phyloP scores from a whole-genome alignment of 2,888 invertebrate species.

The Drosophila basisetae region DNA sequence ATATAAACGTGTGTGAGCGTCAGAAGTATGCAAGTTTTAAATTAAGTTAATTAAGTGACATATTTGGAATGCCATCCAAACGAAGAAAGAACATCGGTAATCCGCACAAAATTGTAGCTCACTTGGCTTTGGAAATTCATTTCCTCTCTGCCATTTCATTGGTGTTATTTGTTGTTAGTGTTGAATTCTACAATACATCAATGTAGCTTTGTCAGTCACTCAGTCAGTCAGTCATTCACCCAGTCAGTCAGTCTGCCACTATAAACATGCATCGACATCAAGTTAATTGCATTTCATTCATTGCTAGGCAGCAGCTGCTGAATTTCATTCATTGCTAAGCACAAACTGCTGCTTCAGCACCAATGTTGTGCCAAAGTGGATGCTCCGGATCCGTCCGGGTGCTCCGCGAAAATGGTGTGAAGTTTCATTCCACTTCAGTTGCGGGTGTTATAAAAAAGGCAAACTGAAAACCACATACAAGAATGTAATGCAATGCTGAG shows the following conservation, averaged over 20 bases:
- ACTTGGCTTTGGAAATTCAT: slow-evolving; percentile 33
- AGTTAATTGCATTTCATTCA: slow-evolving; percentile 80
- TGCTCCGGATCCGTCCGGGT: not conserved
- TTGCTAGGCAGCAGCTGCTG: slow-evolving; percentile 68
- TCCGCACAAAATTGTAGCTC: slow-evolving; percentile 28
- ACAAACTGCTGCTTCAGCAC: slow-evolving; percentile 36
- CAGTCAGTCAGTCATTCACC: slow-evolving; percentile 24
- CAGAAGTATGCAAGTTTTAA: slow-evolving; percentile 40
- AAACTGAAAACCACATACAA: slow-evolving; percentile 21
- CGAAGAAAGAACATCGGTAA: slow-evolving; percentile 14
- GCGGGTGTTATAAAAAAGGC: slow-evolving; percentile 38
- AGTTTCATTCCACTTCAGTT: slow-evolving; percentile 77
- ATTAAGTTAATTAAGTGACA: slow-evolving; percentile 73
- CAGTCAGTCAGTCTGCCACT: slow-evolving; percentile 38
- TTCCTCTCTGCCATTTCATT: slow-evolving; percentile 45
- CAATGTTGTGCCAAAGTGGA: not conserved
- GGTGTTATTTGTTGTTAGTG: slow-evolving; percentile 3
- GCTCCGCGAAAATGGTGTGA: slow-evolving; percentile 67
- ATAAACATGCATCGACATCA: slow-evolving; percentile 72
- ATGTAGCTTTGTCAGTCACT: slow-evolving; percentile 39
- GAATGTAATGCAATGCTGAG: slow-evolving; percentile 59
- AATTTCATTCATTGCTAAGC: slow-evolving; percentile 80
- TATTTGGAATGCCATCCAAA: slow-evolving; percentile 58
- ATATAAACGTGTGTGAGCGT: slow-evolving; percentile 33
- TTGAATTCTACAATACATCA: slow-evolving; percentile 18